phyloP scores from a whole-genome alignment of 2,797 vertebrate genomes.

The Sandelia bainsii region DNA sequence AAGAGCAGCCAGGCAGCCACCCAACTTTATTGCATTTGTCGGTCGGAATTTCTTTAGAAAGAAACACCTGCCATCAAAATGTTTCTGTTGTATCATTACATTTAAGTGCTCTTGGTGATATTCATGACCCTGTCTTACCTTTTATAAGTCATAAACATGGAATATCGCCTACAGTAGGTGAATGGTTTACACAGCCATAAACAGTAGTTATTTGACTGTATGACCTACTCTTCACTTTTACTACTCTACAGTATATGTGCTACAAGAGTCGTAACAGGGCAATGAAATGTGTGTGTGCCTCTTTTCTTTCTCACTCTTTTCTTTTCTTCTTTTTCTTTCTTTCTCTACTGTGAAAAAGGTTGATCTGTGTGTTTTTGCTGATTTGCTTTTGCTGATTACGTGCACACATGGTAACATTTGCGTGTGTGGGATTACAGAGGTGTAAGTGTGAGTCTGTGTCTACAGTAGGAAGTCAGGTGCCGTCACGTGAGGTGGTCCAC shows the following conservation, averaged over 20 bases:
- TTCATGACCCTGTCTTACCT: slow-evolving; percentile 9
- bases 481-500: slow-evolving; percentile 56
- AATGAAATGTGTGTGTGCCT: no score
- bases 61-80: slow-evolving; percentile 5
- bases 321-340: not conserved
- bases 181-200: not conserved
- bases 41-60: slow-evolving; percentile 5
- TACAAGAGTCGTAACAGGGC: no score
- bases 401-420: slow-evolving; percentile 6
- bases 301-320: not conserved
- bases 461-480: slow-evolving; percentile 63
- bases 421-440: slow-evolving; percentile 24
- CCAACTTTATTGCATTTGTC: slow-evolving; percentile 8
- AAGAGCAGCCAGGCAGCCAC: not conserved
- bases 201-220: not conserved
- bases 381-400: not conserved
- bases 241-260: not conserved
- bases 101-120: not conserved
- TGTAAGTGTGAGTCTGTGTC: slow-evolving; percentile 34
- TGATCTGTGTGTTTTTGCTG: not conserved
- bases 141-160: slow-evolving; percentile 18
- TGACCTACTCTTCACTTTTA: slow-evolving; percentile 9
- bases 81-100: slow-evolving; percentile 1
- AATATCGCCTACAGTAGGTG: not conserved
- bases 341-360: not conserved